These are phyloP conservation scores for Acrocera orbiculus DNA, from an alignment of 2,888 invertebrate species.

Conservation along the genomic window DNA sequence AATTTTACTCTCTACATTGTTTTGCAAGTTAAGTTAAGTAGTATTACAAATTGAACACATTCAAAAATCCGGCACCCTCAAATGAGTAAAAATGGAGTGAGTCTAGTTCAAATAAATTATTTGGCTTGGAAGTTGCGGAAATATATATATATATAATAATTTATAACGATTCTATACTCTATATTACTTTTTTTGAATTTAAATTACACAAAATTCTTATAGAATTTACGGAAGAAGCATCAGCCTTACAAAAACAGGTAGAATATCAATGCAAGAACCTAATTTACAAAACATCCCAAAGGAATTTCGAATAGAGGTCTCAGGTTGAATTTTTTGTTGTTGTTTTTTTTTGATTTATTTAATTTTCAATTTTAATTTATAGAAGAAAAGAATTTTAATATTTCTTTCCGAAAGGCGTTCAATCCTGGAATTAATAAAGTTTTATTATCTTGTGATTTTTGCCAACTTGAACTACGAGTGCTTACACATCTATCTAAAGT, in stretches of 20 bases:
- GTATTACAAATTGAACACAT: too few relatives aligned
- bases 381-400: constrained; percentile 15
- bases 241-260: constrained; percentile 55
- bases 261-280: constrained; percentile 83
- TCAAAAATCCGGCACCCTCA: too few relatives aligned
- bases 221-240: constrained; percentile 51
- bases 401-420: constrained; percentile 49
- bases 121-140: too few relatives aligned
- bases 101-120: too few relatives aligned
- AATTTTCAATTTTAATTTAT: not conserved
- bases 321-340: constrained; percentile 9
- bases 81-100: too few relatives aligned
- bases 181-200: too few relatives aligned
- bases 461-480: constrained; percentile 86
- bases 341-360: not conserved
- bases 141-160: too few relatives aligned
- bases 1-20: too few relatives aligned
- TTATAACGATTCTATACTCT: too few relatives aligned
- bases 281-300: constrained; percentile 84
- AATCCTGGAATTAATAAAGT: constrained; percentile 38
- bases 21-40: too few relatives aligned
- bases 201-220: constrained; percentile 13
- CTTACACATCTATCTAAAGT: constrained; percentile 68
- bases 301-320: constrained; percentile 46
- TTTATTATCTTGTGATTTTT: constrained; percentile 85